phyloP scores from a whole-genome alignment of 2,888 invertebrate species.

The Xestobium rufovillosum region DNA sequence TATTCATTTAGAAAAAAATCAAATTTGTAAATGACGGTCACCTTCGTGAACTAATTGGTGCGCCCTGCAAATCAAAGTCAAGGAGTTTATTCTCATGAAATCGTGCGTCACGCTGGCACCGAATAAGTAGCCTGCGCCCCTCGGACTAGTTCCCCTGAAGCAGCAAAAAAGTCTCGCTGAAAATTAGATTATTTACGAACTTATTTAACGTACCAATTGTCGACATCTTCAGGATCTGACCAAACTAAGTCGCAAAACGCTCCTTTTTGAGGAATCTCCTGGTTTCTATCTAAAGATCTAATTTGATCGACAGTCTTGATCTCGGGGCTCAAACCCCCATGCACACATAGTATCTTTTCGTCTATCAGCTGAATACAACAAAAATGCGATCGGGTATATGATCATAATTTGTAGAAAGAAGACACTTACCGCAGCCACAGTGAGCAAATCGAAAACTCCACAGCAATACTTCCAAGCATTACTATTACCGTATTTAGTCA shows the following conservation, averaged over 20 bases:
- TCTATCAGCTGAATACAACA: conserved; percentile 75
- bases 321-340: conserved; percentile 96
- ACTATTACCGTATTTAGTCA: conserved; percentile 97
- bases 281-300: conserved; percentile 87
- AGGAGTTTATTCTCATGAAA: conserved; percentile 88
- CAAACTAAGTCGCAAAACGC: conserved; percentile 98
- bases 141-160: conserved; percentile 75
- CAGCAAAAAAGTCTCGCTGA: no score
- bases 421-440: conserved; percentile 85
- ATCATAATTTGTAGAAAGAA: conserved; percentile 1
- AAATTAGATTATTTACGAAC: no score
- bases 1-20: conserved; percentile 15
- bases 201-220: conserved; percentile 63
- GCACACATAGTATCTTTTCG: conserved; percentile 95
- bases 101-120: conserved; percentile 89
- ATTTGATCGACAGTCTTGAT: conserved; percentile 96
- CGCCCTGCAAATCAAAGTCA: conserved; percentile 92
- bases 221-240: conserved; percentile 98
- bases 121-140: conserved; percentile 97
- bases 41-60: conserved; percentile 99
- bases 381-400: no score
- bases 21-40: conserved; percentile 35
- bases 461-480: conserved; percentile 99
- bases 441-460: conserved; percentile 93
- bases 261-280: conserved; percentile 98